phyloP scores from a whole-genome alignment of 2,888 invertebrate species.

The Pedicia rivosa region DNA sequence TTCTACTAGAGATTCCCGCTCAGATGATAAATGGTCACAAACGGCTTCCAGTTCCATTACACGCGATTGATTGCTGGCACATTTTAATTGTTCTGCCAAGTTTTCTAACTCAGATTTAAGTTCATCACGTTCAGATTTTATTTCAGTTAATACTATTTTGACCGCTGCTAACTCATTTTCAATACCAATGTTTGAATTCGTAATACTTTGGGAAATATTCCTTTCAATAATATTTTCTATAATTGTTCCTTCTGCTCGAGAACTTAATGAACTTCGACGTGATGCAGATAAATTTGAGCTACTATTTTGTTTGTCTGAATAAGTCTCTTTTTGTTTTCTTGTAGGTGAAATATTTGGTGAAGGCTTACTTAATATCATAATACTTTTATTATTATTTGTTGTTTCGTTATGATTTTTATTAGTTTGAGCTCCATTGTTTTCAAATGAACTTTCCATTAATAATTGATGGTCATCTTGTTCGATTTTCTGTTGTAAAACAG shows the following conservation, averaged over 20 bases:
- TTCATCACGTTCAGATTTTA: slow-evolving; percentile 23
- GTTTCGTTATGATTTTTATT: neutral
- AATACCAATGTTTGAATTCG: neutral
- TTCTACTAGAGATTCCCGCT: slow-evolving; percentile 8
- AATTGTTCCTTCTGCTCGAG: slow-evolving; percentile 10
- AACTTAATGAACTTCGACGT: slow-evolving; percentile 15
- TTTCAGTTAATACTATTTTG: slow-evolving; percentile 22
- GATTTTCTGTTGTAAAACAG: slow-evolving; percentile 33
- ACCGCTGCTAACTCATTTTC: slow-evolving; percentile 21
- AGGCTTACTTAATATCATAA: neutral
- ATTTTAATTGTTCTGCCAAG: slow-evolving; percentile 20
- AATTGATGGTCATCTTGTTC: slow-evolving; percentile 16
- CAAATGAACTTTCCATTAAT: neutral
- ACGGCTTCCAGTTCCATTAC: neutral
- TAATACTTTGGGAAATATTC: neutral
- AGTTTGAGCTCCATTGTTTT: neutral
- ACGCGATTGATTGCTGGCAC: too few relatives aligned
- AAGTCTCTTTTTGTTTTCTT: slow-evolving; percentile 6
- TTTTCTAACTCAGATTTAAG: slow-evolving; percentile 17
- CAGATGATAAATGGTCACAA: slow-evolving; percentile 3
- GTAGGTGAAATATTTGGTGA: neutral
- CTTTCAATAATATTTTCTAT: slow-evolving; percentile 7
- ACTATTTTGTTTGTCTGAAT: slow-evolving; percentile 15
- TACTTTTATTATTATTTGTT: neutral
- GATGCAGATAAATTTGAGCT: slow-evolving; percentile 11